Conservation (phyloP, 2,888 invertebrate species). For the Aphidius colemani region DNA sequence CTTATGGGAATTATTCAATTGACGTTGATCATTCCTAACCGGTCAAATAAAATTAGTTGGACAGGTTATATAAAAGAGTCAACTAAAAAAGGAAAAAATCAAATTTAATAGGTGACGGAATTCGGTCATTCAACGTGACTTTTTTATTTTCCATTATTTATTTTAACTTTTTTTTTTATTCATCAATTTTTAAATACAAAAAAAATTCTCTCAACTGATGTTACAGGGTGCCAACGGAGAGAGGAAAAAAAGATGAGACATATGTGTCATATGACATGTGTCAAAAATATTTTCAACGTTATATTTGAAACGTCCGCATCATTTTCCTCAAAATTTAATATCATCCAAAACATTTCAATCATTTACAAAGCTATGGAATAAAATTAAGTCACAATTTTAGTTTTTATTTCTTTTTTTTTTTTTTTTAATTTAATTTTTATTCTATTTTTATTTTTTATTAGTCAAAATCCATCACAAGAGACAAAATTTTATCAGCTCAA, state of each 20-base stretch:
- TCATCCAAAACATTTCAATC: too few species aligned
- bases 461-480: too few species aligned
- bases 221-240: neutral
- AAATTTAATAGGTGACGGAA: slow-evolving; percentile 15
- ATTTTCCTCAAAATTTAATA: too few species aligned
- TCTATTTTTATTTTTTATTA: too few species aligned
- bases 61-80: slow-evolving; percentile 24
- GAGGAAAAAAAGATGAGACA: slow-evolving; percentile 13
- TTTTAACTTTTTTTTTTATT: slow-evolving; percentile 4
- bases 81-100: slow-evolving; percentile 4
- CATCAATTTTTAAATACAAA: too few species aligned
- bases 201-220: neutral
- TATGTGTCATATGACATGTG: slow-evolving; percentile 18
- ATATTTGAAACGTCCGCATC: neutral
- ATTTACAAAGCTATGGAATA: too few species aligned
- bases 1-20: neutral
- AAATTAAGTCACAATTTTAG: too few species aligned
- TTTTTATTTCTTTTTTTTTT: too few species aligned
- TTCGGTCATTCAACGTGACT: slow-evolving; percentile 20
- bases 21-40: slow-evolving; percentile 14
- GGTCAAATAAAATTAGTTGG: slow-evolving; percentile 15
- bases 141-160: neutral
- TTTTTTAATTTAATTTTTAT: too few species aligned
- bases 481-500: too few species aligned
- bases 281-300: slow-evolving; percentile 5